Conservation (phyloP, 1,140 invertebrate genomes). For the Mizuhopecten yessoensis region DNA sequence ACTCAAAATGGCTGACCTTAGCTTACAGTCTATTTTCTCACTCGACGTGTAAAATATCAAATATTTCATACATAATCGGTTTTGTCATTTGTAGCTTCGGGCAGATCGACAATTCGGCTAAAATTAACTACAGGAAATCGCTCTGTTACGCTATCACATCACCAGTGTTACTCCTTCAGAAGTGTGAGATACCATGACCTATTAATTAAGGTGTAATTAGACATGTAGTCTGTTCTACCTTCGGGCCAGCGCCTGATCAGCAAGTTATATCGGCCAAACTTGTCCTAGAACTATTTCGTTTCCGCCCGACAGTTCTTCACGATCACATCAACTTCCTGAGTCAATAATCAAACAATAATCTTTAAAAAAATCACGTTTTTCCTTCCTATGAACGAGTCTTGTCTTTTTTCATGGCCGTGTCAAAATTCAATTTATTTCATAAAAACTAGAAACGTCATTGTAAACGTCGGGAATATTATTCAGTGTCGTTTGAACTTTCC, state of each 20-base stretch:
- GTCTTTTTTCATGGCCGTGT: too few species aligned
- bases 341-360: too few species aligned
- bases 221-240: background rate
- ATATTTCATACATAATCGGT: background rate
- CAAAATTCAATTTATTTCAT: too few species aligned
- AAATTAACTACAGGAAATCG: slow-evolving; percentile 18
- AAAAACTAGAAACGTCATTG: too few species aligned
- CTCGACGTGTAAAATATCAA: slow-evolving; percentile 11
- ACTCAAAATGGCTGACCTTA: background rate
- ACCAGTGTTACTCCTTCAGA: background rate
- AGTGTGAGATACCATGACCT: slow-evolving; percentile 15
- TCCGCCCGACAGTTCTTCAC: background rate
- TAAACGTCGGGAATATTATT: too few species aligned
- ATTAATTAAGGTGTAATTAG: slow-evolving; percentile 17
- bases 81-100: background rate
- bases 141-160: background rate
- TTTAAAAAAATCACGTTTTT: too few species aligned
- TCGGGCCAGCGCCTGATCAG: background rate
- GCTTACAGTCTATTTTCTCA: background rate
- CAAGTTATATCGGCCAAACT: background rate
- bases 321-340: background rate
- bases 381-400: too few species aligned
- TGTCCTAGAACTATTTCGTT: background rate
- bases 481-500: too few species aligned
- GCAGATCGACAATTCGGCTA: background rate